Percentiles rank a stretch among this genome's conserved stretches.
Evolutionary conservation across 1,140 invertebrate genomes (phyloP).

Genomic region (Halesus radiatus): DNA sequence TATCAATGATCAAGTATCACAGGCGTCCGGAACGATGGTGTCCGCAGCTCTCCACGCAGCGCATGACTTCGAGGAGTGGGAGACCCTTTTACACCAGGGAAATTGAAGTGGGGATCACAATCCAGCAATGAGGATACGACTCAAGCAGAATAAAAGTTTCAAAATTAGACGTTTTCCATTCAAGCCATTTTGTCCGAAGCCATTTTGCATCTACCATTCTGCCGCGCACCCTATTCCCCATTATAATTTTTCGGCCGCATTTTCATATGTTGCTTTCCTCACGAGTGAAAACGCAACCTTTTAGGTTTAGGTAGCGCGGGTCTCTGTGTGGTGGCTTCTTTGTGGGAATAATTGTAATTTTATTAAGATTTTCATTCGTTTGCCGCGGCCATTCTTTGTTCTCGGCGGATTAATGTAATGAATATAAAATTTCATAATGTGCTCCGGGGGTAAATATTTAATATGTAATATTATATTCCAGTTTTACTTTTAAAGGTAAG

Average conservation of each 20-base stretch:
- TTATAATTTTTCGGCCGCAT: constrained; percentile 42
- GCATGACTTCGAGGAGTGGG: no score
- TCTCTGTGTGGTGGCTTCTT: constrained; percentile 15
- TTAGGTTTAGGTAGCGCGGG: neutral
- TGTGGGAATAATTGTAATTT: constrained; percentile 35
- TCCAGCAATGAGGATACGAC: no score
- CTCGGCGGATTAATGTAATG: constrained; percentile 31
- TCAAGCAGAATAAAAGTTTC: no score
- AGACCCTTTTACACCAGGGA: no score
- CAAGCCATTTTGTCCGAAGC: no score
- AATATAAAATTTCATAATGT: constrained; percentile 21
- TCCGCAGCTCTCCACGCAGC: no score
- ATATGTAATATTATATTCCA: neutral
- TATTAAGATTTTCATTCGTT: constrained; percentile 38
- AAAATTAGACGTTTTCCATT: no score
- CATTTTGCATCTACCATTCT: no score
- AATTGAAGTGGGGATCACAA: no score
- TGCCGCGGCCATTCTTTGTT: constrained; percentile 36
- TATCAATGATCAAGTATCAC: no score
- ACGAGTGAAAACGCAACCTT: constrained; percentile 6
- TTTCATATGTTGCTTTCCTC: constrained; percentile 14
- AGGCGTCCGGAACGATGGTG: no score
- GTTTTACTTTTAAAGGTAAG: no score
- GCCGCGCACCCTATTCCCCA: neutral
- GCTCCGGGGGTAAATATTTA: constrained; percentile 23